phyloP scores from a whole-genome alignment of 2,888 invertebrate species.

The Drosophila anomelani region DNA sequence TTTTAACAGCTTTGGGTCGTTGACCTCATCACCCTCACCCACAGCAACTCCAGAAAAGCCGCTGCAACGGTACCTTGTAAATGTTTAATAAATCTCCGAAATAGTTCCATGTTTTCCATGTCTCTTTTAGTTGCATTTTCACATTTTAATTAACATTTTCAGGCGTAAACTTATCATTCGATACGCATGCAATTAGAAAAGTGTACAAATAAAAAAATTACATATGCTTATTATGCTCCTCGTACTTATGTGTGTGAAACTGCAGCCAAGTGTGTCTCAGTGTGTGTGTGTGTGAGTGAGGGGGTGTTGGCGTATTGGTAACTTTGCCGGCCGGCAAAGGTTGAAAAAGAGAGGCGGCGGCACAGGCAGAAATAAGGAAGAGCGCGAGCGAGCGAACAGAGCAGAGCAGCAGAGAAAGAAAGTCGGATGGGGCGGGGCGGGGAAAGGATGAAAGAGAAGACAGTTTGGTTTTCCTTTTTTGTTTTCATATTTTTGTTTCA shows the following conservation, averaged over 20 bases:
- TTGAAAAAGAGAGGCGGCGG: conserved; percentile 10
- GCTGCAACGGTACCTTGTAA: conserved; percentile 17
- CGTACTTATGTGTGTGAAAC: conserved; percentile 22
- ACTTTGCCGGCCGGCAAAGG: conserved; percentile 68
- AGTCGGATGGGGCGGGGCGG: conserved; percentile 28
- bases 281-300: conserved; percentile 4
- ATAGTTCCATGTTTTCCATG: conserved; percentile 10
- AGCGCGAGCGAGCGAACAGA: conserved; percentile 18
- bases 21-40: conserved; percentile 9
- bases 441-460: conserved; percentile 51
- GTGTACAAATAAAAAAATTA: conserved; percentile 58
- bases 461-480: conserved; percentile 64
- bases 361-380: conserved; percentile 6
- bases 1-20: conserved; percentile 13
- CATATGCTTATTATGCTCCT: conserved; percentile 36
- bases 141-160: conserved; percentile 81
- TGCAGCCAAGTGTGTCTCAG: conserved; percentile 32
- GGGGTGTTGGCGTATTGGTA: conserved; percentile 22
- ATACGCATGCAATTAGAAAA: conserved; percentile 72
- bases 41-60: neutral
- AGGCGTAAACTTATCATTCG: conserved; percentile 69
- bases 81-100: conserved; percentile 8
- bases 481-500: conserved; percentile 78
- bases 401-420: conserved; percentile 19
- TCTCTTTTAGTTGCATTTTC: conserved; percentile 58